A percentile compares a stretch with the other conserved stretches of the same genome.
phyloP scores from a whole-genome alignment of 2,888 invertebrate genomes.

The Chouioia cunea region DNA sequence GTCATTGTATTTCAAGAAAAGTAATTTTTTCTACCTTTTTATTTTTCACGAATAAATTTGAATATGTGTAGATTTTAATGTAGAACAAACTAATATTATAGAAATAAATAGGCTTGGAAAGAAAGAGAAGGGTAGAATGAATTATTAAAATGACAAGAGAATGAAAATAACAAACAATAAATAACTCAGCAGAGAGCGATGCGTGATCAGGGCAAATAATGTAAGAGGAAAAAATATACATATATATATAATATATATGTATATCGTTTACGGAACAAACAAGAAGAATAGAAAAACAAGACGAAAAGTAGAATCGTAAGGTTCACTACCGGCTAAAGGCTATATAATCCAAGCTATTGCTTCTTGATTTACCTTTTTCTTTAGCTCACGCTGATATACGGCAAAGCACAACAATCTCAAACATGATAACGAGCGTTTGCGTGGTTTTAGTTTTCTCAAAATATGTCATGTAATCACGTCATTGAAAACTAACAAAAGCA shows the following conservation, averaged over 20 bases:
- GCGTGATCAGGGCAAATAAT: slow-evolving; percentile 7
- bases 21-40: background rate
- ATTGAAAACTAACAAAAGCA: too few relatives aligned
- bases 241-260: too few relatives aligned
- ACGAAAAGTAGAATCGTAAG: slow-evolving; percentile 11
- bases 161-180: slow-evolving; percentile 30
- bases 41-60: background rate
- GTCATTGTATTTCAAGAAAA: background rate
- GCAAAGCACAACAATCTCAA: background rate
- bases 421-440: background rate
- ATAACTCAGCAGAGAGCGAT: background rate
- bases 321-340: background rate
- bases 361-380: slow-evolving; percentile 23
- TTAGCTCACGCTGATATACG: too few relatives aligned
- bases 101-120: too few relatives aligned
- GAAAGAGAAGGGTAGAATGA: background rate
- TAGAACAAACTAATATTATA: background rate
- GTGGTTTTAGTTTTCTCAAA: too few relatives aligned
- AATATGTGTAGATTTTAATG: too few relatives aligned
- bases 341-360: slow-evolving; percentile 10
- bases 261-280: background rate
- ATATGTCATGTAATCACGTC: too few relatives aligned
- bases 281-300: slow-evolving; percentile 12
- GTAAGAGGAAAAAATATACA: too few relatives aligned
- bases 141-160: slow-evolving; percentile 4